Evolutionary conservation across 2,113 vertebrate genomes (phyloP).

Genomic region (Sterrhoptilus dennistouni): DNA sequence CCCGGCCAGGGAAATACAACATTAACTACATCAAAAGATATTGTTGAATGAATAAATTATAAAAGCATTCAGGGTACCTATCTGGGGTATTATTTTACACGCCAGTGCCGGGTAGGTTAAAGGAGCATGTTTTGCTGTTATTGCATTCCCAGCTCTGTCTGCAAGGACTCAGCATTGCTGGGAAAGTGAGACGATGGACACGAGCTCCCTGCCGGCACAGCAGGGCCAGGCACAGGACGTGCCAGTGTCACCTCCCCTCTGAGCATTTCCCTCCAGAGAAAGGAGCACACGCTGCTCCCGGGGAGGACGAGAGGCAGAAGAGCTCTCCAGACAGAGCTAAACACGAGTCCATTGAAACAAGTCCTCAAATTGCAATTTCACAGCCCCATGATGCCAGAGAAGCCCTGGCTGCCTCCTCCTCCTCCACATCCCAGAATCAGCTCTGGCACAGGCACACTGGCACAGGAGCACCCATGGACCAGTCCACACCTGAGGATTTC

Average conservation of each 20-base stretch:
- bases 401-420: background rate
- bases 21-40: constrained; percentile 61
- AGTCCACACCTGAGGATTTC: background rate
- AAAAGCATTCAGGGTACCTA: constrained; percentile 50
- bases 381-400: background rate
- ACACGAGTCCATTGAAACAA: fast-evolving
- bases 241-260: background rate
- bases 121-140: constrained; percentile 55
- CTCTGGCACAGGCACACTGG: background rate
- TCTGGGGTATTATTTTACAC: constrained; percentile 53
- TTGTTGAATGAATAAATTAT: constrained; percentile 71
- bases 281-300: fast-evolving
- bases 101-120: constrained; percentile 38
- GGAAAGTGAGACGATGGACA: constrained; percentile 55
- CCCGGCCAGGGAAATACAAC: constrained; percentile 52
- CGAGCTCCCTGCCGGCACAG: background rate
- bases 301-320: background rate
- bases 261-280: background rate
- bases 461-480: fast-evolving
- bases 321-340: background rate
- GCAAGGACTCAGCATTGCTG: background rate
- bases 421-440: background rate
- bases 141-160: background rate
- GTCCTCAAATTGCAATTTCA: background rate
- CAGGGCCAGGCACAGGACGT: background rate